A percentile compares a stretch with the other conserved stretches of the same genome.
Conservation (phyloP, 2,888 invertebrate genomes). For the Diloba caeruleocephala region DNA sequence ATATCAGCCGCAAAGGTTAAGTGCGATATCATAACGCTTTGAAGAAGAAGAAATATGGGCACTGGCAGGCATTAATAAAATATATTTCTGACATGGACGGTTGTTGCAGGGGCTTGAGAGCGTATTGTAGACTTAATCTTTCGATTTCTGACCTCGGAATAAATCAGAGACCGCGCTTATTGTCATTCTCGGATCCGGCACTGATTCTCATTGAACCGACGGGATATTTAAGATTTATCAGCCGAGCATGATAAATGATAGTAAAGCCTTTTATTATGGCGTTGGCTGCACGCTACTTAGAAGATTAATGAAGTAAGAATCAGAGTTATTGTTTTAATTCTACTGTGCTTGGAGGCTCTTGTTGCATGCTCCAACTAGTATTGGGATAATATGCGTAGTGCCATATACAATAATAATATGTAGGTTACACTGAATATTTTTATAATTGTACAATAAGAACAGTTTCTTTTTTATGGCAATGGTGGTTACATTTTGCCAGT, state of each 20-base stretch:
- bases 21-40: conserved; percentile 52
- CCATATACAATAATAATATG: not conserved
- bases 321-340: conserved; percentile 49
- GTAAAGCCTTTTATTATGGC: conserved; percentile 44
- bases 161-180: conserved; percentile 46
- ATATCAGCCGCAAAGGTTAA: conserved; percentile 59
- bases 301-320: conserved; percentile 51
- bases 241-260: conserved; percentile 38
- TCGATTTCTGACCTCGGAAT: conserved; percentile 43
- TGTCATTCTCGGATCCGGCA: conserved; percentile 52
- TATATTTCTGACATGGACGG: conserved; percentile 48
- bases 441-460: too few relatives aligned
- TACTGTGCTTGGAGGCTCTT: conserved; percentile 14
- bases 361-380: not conserved
- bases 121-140: conserved; percentile 53
- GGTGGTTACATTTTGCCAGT: too few relatives aligned
- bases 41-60: conserved; percentile 62
- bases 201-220: conserved; percentile 45
- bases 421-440: too few relatives aligned
- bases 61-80: conserved; percentile 52
- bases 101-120: conserved; percentile 46
- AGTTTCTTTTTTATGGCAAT: too few relatives aligned
- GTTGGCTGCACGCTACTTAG: conserved; percentile 44
- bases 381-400: not conserved
- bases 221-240: conserved; percentile 54